Base-by-base conservation (phyloP, 2,797 vertebrate species). In the Lutjanus campechanus region DNA sequence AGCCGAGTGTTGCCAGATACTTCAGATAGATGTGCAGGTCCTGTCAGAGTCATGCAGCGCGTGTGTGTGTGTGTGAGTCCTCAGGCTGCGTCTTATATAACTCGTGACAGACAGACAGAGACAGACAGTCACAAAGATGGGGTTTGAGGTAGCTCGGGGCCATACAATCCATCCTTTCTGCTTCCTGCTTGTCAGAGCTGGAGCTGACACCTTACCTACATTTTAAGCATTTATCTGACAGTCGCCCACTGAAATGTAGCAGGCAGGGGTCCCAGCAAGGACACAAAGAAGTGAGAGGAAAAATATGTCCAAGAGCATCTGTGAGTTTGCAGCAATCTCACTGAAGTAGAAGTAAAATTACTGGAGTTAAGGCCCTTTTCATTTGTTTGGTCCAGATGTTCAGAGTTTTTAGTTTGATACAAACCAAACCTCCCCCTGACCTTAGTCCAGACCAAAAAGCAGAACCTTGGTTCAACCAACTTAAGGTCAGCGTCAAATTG, bases 51-150 rank as follows among this genome's bases (percentile, higher is more conserved):
- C 67, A 19, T 22, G 29, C 25, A n/a, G 75, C 9, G 9, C 4
- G 50, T 55, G 29, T 51, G 44, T 16, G 67, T 47, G 36, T 60
- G 46, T 11, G 56, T 43, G 64, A 46, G 56, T 56, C 72, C 72
- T 75, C 36, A 40, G 60, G 75, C 73, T 73, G 61, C 10, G 25
- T 72, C 67, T 88, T 89, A 86, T 44, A 49, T 84, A 91, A 89
- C 66, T 49, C 59, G 7, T 62, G 79, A 79, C 72, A 81, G 85
- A 77, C 69, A 85, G 69, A 50, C 16, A 25, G 5, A 70, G 74
- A 76, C 10, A 78, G 73, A 79, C 76, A 77, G 72, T 41, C 70
- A 36, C 41, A 85, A 25, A 84, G 74, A 88, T 43, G 17, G 29
- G 44, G 0, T 44, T 19, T 75, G 29, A 78, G 66, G 11, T 5